phyloP scores from a whole-genome alignment of 2,888 invertebrate species.

The Catocala sponsa region DNA sequence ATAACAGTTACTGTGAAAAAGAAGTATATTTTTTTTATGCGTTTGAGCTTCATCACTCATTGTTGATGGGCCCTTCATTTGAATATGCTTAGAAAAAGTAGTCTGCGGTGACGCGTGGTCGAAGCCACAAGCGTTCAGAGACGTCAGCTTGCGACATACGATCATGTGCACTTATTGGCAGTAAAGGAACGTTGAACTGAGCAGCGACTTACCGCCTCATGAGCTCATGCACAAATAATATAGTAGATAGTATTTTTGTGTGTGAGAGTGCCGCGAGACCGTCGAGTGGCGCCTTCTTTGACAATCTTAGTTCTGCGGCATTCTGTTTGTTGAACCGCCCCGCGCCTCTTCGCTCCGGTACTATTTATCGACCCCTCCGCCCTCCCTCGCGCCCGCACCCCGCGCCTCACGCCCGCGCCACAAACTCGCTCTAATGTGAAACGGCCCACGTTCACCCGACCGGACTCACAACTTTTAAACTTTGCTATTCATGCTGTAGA shows the following conservation, averaged over 20 bases:
- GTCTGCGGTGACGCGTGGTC: too few species aligned
- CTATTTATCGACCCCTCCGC: conserved; percentile 21
- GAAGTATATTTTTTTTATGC: too few species aligned
- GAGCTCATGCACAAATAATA: too few species aligned
- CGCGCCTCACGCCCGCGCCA: conserved; percentile 3
- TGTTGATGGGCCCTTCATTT: too few species aligned
- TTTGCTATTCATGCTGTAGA: conserved; percentile 9
- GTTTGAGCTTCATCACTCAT: too few species aligned
- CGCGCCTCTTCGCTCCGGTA: conserved; percentile 7
- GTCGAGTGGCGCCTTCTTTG: conserved; percentile 1
- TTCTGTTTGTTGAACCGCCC: conserved; percentile 10
- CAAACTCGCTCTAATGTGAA: conserved; percentile 15
- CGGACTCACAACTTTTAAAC: conserved; percentile 20
- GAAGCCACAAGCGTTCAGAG: too few species aligned
- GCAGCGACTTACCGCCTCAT: too few species aligned
- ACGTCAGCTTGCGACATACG: too few species aligned
- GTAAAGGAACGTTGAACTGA: too few species aligned
- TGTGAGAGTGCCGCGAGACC: conserved; percentile 1
- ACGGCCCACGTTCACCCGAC: conserved; percentile 10
- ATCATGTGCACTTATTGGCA: too few species aligned
- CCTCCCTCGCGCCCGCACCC: background rate
- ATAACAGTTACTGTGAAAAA: too few species aligned
- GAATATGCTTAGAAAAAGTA: too few species aligned
- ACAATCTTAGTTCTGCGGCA: conserved; percentile 7
- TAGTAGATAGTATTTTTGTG: background rate